Evolutionary conservation across 2,797 vertebrate species (phyloP), one percentile per base, ranked within the genome.

Genomic region (Kryptopterus vitreolus): DNA sequence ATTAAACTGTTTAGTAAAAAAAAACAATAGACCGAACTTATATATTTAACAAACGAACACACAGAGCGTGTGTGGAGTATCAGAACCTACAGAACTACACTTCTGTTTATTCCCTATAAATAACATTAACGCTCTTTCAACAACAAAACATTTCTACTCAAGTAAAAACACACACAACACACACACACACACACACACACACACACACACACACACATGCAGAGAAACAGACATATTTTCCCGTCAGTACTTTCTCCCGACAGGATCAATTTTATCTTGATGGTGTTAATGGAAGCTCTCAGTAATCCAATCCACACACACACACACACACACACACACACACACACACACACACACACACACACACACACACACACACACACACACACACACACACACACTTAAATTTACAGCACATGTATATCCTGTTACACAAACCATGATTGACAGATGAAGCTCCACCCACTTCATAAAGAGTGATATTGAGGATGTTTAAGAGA

Each of bases 211-310:
- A 61, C 26, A 61, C 4, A 26, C 1, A 50, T 24, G 16, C 4
- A 38, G 29, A 59, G 12, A 33, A 33, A 26, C 13, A 72, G 33
- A 73, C 13, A 46, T n/a, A 70, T 22, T 66, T 55, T 66, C 31
- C 31, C 53, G 59, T 20, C 35, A 58, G 63, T 68, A 20, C 33
- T 68, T 53, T 38, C 53, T 76, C 35, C 63, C 69, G 73, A 33
- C 65, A 77, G 53, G 62, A 81, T 72, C 46, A 69, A 76, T 81
- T 29, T 1, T 24, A 33, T 22, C 38, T 69, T 66, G 22, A 29
- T 38, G 53, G 62, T 46, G 48, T 20, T 50, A 53, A 57, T 33
- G 62, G 35, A 33, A n/a, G 63, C n/a, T n/a, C n/a, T n/a, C n/a
- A n/a, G n/a, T n/a, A n/a, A n/a, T n/a, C n/a, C n/a, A n/a, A n/a